Base-by-base conservation (phyloP, 2,888 invertebrate species). In the Acronicta aceris region DNA sequence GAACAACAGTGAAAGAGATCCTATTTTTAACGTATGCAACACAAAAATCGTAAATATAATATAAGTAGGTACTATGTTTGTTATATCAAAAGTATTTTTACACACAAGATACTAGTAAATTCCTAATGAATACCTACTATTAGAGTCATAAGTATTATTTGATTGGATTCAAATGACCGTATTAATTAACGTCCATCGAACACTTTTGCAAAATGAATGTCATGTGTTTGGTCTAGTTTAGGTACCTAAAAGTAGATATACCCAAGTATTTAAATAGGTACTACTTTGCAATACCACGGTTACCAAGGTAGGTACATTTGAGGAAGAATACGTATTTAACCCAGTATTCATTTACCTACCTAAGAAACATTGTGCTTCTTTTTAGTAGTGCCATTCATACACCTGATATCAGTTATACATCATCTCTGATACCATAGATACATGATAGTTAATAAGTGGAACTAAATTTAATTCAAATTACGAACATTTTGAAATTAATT, bases 121-220 rank as follows among this genome's bases (percentile, higher is more conserved):
- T 61, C 48, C 40, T 59, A 67, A 67, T 70, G 56, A 59, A 46
- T 46, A 59, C 43, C 30, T 42, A 48, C 46, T 5, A 65, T 42
- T 33, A 52, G 50, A 47, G 27, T 43, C 45, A 52, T 50, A 63
- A 64, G 52, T 59, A 50, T 47, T 42, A 51, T 25, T 69, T 74
- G 49, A 74, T 76, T 58, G 78, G 1, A 72, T 74, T 67, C 48
- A 60, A 76, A 76, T 72, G 45, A 55, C 60, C 40, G 10, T 27
- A 56, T 43, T 48, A 45, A 45, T 59, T 51, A 71, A 64, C 46
- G 17, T 50, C 30, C 42, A 40, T 47, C 41, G 50, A 62, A 62
- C 21, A 60, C 53, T 61, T 74, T 69, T 55, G 76, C 77, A 59
- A 74, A 76, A 69, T 52, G 47, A 46, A 46, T 43, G 40, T 56